Conservation (phyloP, 2,113 vertebrate genomes). For the Malurus alboscapulatus region DNA sequence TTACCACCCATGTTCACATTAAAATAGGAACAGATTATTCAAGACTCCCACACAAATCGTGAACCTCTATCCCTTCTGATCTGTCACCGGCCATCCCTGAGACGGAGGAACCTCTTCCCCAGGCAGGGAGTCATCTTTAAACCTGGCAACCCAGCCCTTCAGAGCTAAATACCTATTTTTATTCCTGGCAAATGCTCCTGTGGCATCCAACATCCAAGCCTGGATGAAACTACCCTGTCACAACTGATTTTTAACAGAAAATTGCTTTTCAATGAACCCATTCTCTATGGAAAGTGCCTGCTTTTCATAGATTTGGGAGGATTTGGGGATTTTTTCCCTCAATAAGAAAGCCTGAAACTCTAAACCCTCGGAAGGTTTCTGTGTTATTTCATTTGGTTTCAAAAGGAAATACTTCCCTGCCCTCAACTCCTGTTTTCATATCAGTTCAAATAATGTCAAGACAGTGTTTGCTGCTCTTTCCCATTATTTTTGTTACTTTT, state of each 20-base stretch:
- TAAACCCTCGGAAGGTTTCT: slow-evolving; percentile 23
- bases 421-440: slow-evolving; percentile 58
- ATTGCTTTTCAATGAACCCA: slow-evolving; percentile 44
- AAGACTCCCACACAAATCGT: slow-evolving; percentile 62
- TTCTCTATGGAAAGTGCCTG: slow-evolving; percentile 46
- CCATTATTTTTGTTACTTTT: slow-evolving; percentile 61
- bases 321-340: slow-evolving; percentile 31
- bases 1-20: slow-evolving; percentile 56
- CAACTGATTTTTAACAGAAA: slow-evolving; percentile 59
- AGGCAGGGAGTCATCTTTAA: neutral
- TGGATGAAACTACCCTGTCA: slow-evolving; percentile 28
- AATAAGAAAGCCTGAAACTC: slow-evolving; percentile 40
- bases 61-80: slow-evolving; percentile 60
- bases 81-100: neutral
- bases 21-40: slow-evolving; percentile 67
- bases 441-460: slow-evolving; percentile 52
- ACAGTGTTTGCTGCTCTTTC: slow-evolving; percentile 47
- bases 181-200: neutral
- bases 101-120: neutral
- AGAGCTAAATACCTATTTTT: neutral
- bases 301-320: slow-evolving; percentile 48
- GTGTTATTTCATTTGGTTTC: slow-evolving; percentile 47
- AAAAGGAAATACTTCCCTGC: slow-evolving; percentile 55
- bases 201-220: neutral
- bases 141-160: neutral